A percentile compares a stretch with the other conserved stretches of the same genome.
These are phyloP conservation scores for Nomada fucata DNA, from an alignment of 2,888 invertebrate species.

Conservation along the genomic window DNA sequence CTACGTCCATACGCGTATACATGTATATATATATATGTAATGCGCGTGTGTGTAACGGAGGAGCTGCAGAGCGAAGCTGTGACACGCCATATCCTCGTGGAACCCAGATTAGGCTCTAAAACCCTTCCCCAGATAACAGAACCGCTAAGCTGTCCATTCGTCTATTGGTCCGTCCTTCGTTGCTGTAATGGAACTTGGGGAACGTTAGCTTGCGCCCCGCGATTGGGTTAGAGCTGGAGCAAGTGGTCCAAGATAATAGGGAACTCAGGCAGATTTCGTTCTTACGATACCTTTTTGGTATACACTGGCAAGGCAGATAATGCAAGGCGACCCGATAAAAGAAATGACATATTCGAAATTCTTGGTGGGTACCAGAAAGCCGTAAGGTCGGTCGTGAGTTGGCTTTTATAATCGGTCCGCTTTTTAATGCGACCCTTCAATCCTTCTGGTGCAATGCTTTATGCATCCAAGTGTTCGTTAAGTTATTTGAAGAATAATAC, in stretches of 20 bases:
- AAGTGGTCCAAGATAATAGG: constrained; percentile 33
- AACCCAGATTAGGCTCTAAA: constrained; percentile 77
- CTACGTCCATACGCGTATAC: background rate
- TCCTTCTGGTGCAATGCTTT: background rate
- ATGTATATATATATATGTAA: constrained; percentile 12
- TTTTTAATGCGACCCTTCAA: constrained; percentile 19
- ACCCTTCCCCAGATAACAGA: constrained; percentile 77
- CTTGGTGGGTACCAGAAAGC: background rate
- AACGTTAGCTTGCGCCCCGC: constrained; percentile 46
- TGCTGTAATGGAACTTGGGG: constrained; percentile 64
- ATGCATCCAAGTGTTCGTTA: no score
- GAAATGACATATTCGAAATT: constrained; percentile 40
- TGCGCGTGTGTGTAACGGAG: constrained; percentile 54
- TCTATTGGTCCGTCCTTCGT: constrained; percentile 69
- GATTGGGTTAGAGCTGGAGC: constrained; percentile 31
- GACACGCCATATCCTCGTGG: constrained; percentile 70
- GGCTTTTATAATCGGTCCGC: constrained; percentile 16
- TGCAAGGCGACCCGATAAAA: constrained; percentile 36
- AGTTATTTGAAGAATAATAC: no score
- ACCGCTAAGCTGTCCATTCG: constrained; percentile 78
- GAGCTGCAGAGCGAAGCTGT: constrained; percentile 63
- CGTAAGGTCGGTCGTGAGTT: background rate
- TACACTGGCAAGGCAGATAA: constrained; percentile 31
- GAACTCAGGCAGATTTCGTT: constrained; percentile 50
- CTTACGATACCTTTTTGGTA: constrained; percentile 36